Evolutionary conservation across 2,797 vertebrate species (phyloP).

Genomic region (Diglossa cyanea): DNA sequence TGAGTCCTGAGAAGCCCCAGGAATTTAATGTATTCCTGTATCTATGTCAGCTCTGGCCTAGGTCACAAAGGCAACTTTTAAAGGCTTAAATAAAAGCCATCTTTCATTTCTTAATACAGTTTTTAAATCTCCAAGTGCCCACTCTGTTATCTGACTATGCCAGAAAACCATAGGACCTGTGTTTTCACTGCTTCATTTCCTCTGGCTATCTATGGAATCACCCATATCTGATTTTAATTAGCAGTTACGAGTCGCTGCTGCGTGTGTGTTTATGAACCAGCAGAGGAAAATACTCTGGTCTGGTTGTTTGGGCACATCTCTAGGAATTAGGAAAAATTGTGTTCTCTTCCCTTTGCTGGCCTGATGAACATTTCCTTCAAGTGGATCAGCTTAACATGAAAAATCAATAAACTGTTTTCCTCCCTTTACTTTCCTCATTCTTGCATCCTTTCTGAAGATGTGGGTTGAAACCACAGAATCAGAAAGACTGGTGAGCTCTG

Average conservation of each 20-base stretch:
- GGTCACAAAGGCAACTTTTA: not conserved
- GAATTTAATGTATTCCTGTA: not conserved
- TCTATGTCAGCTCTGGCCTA: not conserved
- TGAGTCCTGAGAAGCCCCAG: not conserved
- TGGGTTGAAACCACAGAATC: not conserved
- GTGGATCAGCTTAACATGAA: not conserved
- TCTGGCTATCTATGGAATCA: not conserved
- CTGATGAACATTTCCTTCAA: not conserved
- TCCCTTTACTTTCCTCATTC: not conserved
- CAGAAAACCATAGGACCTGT: not conserved
- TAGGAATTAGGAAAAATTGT: not conserved
- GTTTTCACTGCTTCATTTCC: not conserved
- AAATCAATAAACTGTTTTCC: not conserved
- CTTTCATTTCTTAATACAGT: not conserved
- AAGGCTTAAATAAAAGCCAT: not conserved
- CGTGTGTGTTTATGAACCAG: not conserved
- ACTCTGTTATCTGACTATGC: not conserved
- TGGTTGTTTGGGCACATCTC: not conserved
- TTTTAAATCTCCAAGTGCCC: not conserved
- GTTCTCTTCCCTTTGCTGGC: not conserved
- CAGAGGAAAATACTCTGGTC: not conserved
- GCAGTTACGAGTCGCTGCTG: not conserved
- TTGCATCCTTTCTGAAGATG: not conserved
- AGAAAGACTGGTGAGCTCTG: not conserved
- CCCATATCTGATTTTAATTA: constrained; percentile 10